Percentiles rank a stretch among this genome's conserved stretches.
phyloP scores from a whole-genome alignment of 2,113 vertebrate genomes.

The Pundamilia nyererei region DNA sequence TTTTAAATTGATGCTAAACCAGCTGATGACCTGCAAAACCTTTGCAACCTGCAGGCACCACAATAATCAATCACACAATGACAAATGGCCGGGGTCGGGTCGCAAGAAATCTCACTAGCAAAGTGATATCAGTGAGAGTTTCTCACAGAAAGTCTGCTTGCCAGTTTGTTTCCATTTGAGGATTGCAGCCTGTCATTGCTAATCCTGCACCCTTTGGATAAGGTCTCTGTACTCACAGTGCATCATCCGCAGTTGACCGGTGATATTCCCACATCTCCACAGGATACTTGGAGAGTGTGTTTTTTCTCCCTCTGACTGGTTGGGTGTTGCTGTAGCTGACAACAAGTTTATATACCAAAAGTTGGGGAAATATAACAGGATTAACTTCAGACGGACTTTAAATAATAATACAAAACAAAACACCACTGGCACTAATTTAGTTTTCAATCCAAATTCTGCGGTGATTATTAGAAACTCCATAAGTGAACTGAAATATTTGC shows the following conservation, averaged over 20 bases:
- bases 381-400: neutral
- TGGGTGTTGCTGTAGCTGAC: neutral
- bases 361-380: neutral
- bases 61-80: slow-evolving; percentile 39
- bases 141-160: slow-evolving; percentile 19
- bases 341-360: neutral
- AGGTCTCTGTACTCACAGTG: neutral
- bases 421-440: neutral
- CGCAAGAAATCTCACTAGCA: slow-evolving; percentile 16
- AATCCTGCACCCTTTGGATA: slow-evolving; percentile 1
- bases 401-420: neutral
- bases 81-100: slow-evolving; percentile 20
- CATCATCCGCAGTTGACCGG: neutral
- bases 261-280: neutral
- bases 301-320: neutral
- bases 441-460: neutral
- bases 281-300: neutral
- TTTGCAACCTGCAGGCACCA: slow-evolving; percentile 11
- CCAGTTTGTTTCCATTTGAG: slow-evolving; percentile 19
- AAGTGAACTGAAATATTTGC: neutral
- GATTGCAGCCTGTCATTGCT: neutral
- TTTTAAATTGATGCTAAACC: neutral
- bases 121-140: slow-evolving; percentile 45
- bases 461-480: neutral
- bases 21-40: neutral